Evolutionary conservation across 2,797 vertebrate species (phyloP).

Genomic region (Liasis olivaceus): DNA sequence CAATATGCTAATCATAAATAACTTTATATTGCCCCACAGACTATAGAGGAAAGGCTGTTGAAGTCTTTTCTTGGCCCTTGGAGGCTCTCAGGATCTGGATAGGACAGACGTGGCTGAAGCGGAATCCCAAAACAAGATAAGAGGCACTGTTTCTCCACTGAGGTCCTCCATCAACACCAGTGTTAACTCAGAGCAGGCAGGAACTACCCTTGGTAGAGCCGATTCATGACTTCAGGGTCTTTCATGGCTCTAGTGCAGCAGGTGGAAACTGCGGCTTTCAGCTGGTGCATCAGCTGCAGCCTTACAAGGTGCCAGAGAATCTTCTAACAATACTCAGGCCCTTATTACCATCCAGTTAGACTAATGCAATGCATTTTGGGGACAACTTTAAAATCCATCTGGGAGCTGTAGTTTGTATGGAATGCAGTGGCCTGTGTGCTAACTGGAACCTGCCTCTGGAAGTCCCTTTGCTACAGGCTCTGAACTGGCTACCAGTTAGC

Average conservation of each 20-base stretch:
- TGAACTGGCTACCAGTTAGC: neutral
- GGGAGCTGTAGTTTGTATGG: too few relatives aligned
- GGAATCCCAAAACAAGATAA: neutral
- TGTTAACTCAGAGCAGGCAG: neutral
- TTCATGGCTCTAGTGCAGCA: neutral
- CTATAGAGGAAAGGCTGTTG: neutral
- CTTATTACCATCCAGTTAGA: neutral
- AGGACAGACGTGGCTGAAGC: neutral
- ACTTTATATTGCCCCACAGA: neutral
- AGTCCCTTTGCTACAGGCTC: neutral
- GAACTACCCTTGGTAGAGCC: neutral
- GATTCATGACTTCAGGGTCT: neutral
- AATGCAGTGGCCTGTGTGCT: neutral
- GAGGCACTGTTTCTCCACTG: neutral
- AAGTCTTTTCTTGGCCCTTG: neutral
- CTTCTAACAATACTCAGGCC: neutral
- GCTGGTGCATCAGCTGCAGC: neutral
- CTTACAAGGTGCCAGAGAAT: neutral
- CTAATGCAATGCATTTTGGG: neutral
- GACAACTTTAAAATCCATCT: too few relatives aligned
- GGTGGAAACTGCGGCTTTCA: neutral
- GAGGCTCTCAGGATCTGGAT: neutral
- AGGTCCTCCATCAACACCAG: neutral
- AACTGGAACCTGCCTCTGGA: neutral
- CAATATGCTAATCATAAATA: neutral